Conservation (phyloP, 2,113 vertebrate species). For the Psilopsiagon aurifrons region DNA sequence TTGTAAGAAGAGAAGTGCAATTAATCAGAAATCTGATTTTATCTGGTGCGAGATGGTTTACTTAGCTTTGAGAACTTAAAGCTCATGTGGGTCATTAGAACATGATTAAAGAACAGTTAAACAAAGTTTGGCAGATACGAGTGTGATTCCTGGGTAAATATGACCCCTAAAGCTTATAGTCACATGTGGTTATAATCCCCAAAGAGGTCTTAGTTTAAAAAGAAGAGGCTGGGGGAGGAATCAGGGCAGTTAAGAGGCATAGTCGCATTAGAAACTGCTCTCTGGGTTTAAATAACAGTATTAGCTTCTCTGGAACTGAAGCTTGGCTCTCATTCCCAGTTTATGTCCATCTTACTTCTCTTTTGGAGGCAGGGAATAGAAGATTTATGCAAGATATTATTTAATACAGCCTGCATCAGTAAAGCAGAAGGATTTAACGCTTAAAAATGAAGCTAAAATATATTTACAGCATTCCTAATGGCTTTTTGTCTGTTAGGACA, state of each 20-base stretch:
- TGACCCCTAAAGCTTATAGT: slow-evolving; percentile 29
- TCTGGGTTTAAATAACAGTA: background rate
- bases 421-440: background rate
- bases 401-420: background rate
- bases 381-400: background rate
- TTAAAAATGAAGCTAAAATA: background rate
- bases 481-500: background rate
- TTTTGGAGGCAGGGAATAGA: background rate
- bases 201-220: background rate
- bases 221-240: background rate
- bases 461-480: background rate
- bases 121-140: slow-evolving; percentile 59
- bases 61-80: background rate
- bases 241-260: background rate
- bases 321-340: background rate
- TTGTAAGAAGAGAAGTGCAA: background rate
- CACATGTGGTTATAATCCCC: slow-evolving; percentile 36
- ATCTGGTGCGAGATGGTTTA: background rate
- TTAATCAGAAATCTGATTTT: slow-evolving; percentile 11
- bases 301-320: background rate
- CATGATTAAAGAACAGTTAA: slow-evolving; percentile 39
- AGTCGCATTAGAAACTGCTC: background rate
- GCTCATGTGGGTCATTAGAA: slow-evolving; percentile 12
- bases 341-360: background rate
- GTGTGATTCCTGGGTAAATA: slow-evolving; percentile 55